Conservation (phyloP, 2,888 invertebrate genomes). For the Artemia sp. region DNA sequence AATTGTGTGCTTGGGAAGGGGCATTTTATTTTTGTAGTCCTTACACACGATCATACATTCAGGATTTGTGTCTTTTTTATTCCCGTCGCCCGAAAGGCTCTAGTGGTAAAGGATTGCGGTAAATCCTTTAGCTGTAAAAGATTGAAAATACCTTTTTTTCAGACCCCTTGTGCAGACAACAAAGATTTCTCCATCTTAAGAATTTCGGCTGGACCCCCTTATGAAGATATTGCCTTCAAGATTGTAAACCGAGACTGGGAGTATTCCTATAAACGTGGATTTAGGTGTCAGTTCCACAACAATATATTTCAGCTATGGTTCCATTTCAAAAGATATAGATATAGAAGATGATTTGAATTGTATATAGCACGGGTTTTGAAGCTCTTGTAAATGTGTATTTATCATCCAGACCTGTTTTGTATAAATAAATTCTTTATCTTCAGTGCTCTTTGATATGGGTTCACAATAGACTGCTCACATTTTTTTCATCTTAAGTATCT, state of each 20-base stretch:
- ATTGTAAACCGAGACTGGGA: constrained; percentile 99
- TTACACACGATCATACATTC: background rate
- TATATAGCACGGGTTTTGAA: no score
- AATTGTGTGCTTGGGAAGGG: background rate
- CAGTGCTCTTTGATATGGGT: no score
- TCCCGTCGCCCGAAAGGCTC: constrained; percentile 23
- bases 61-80: constrained; percentile 14
- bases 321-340: constrained; percentile 94
- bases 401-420: no score
- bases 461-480: no score
- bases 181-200: constrained; percentile 82
- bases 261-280: constrained; percentile 92
- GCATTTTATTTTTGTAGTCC: background rate
- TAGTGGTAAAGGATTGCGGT: background rate
- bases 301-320: constrained; percentile 99
- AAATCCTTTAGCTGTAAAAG: constrained; percentile 19
- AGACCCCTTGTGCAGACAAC: constrained; percentile 79
- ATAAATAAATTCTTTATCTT: no score
- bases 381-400: no score
- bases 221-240: constrained; percentile 97
- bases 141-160: constrained; percentile 30
- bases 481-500: no score
- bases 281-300: constrained; percentile 97
- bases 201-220: constrained; percentile 96
- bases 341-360: constrained; percentile 45